Evolutionary conservation across 2,888 invertebrate species (phyloP), one percentile per base, ranked within the genome.

Genomic region (Cactoblastis cactorum): DNA sequence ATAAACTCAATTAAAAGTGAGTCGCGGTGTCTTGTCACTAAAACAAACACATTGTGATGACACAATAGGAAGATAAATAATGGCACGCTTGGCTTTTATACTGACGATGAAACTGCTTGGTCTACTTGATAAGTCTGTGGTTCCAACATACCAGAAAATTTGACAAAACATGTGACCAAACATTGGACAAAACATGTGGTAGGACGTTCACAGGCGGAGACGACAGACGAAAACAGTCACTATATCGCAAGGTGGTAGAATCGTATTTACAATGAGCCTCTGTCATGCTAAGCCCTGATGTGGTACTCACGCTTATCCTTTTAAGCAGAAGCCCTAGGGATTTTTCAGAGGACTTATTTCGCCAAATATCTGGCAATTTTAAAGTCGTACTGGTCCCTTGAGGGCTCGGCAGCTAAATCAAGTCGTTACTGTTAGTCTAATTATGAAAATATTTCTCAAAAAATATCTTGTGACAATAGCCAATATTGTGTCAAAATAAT

Each of bases 311-410:
- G 75, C 78, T 77, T 37, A 88, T 71, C 41, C 77, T 71, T 66
- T 85, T 87, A 62, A 88, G 74, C 22, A 88, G 80, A 52, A 84
- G 74, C 58, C 87, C 87, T 74, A 88, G 63, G 43, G 82, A 74
- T 79, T 85, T 88, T 68, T 84, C 85, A 63, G 78, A 67, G 53
- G 83, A 78, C 62, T 84, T 84, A 74, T 71, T 80, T 50, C 83
- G 81, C 88, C 85, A 88, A 56, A 88, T 66, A 51, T 85, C 84
- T 67, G 88, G 86, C 61, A 88, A 71, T 70, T 71, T 83, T 63
- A 68, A 59, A 52, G 75, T 71, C 69, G 78, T 83, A 77, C 69
- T 73, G 70, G 67, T 69, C 66, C 73, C 78, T 70, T 76, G 73
- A 49, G 70, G 76, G 61, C 67, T 76, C 74, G 74, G 69, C 51